Base-by-base conservation (phyloP, 2,888 invertebrate species). In the Ariolimax columbianus region DNA sequence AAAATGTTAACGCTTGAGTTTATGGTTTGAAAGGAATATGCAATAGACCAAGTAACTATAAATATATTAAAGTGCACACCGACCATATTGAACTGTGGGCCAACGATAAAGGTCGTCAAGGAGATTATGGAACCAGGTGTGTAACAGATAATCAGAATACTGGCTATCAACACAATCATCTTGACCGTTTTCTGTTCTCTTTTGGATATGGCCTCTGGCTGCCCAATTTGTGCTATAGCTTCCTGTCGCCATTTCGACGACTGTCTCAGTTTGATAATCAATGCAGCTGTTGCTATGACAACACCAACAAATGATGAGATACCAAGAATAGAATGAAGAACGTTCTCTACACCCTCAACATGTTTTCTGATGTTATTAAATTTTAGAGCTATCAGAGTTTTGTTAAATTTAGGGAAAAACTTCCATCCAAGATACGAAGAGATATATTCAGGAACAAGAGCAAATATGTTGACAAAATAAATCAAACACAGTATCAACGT, bases 1-100 rank as follows among this genome's bases (percentile, higher is more conserved):
- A 78, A 38, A 63, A 78, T 40, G 38, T 78, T 78, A n/a, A 63
- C 36, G n/a, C 78, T 63, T 40, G 78, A 78, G n/a, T 78, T 78
- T 2, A 78, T 63, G 9, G n/a, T n/a, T 63, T 78, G 78, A 40
- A 59, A 59, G 0, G 51, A 23, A n/a, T 59, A 63, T 38, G 38
- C 78, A 6, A 78, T 26, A 11, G 78, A 78, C 78, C 78, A 78
- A n/a, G 6, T 4, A 1, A 40, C 59, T 2, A 36, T 30, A 38
- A 14, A 59, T 1, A 19, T 17, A 26, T 78, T 78, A 0, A 26
- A 33, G 33, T 77, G 26, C 36, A 2, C 38, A 6, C 77, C 77
- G 14, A 55, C 9, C 36, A 77, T 36, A 23, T 51, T 77, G 23
- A 77, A 36, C 0, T 55, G 59, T 33, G 77, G 55, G 23, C 70